phyloP scores from a whole-genome alignment of 2,113 vertebrate species.

The Rhegmatorhina hoffmannsi region DNA sequence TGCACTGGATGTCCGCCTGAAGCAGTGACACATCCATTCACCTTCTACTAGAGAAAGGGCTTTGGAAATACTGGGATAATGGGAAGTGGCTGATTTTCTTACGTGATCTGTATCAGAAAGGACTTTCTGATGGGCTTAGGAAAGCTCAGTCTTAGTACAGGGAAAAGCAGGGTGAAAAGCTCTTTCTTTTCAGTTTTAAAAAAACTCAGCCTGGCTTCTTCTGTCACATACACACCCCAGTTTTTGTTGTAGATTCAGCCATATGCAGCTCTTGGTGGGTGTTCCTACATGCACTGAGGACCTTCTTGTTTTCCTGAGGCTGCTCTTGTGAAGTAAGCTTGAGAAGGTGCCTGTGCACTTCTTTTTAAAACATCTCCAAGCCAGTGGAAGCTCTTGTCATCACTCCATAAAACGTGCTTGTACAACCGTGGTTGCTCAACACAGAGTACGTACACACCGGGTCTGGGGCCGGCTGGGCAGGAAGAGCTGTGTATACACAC shows the following conservation, averaged over 20 bases:
- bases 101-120: neutral
- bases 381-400: neutral
- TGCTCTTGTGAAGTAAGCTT: rapidly evolving
- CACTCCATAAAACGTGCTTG: neutral
- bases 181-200: neutral
- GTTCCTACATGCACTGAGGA: neutral
- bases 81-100: neutral
- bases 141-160: neutral
- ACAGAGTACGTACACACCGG: neutral
- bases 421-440: neutral
- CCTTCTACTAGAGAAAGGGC: neutral
- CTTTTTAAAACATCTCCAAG: neutral
- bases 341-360: neutral
- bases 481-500: slow-evolving; percentile 57
- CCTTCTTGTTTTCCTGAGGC: neutral
- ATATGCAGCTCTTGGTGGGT: neutral
- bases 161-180: neutral
- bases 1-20: neutral
- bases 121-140: neutral
- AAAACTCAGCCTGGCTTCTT: neutral
- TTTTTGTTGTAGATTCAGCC: neutral
- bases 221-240: neutral
- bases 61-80: neutral
- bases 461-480: slow-evolving; percentile 31
- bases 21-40: neutral